Conservation (phyloP, 92 coral and sea anemone species). For the Virgularia gustaviana region DNA sequence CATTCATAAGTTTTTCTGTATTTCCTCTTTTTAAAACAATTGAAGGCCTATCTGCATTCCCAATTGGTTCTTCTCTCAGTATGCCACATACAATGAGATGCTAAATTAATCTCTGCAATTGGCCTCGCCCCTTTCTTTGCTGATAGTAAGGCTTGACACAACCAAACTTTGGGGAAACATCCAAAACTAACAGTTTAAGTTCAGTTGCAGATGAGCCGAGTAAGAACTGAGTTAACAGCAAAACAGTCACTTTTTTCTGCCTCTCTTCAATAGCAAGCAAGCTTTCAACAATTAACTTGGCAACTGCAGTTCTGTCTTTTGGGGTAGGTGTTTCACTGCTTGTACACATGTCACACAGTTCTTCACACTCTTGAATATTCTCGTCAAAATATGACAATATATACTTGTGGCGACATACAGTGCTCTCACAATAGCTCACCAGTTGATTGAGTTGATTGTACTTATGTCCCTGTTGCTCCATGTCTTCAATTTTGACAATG, state of each 20-base stretch:
- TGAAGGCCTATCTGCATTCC: constrained; percentile 6
- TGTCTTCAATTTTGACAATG: constrained; percentile 38
- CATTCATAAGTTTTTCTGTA: constrained; percentile 8
- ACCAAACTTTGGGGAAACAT: constrained; percentile 35
- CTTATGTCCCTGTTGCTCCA: constrained; percentile 17
- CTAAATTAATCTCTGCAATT: constrained; percentile 17
- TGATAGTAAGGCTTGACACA: constrained; percentile 21
- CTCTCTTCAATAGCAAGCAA: constrained; percentile 31
- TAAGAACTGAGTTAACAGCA: constrained; percentile 39
- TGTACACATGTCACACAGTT: constrained; percentile 36
- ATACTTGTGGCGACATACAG: constrained; percentile 17
- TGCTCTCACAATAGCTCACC: not conserved
- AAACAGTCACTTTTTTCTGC: constrained; percentile 33
- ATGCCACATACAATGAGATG: constrained; percentile 20
- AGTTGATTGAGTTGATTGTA: constrained; percentile 17
- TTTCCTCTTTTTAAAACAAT: not conserved
- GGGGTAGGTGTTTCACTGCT: not conserved
- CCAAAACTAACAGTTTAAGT: constrained; percentile 27
- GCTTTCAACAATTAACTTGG: constrained; percentile 24
- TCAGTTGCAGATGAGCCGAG: constrained; percentile 49
- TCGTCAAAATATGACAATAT: constrained; percentile 37
- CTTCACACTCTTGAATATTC: constrained; percentile 36
- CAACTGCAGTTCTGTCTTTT: constrained; percentile 40
- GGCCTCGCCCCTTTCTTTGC: constrained; percentile 35
- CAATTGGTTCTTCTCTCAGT: constrained; percentile 3